Base-by-base conservation (phyloP, 1,140 invertebrate genomes). In the Bathynomus jamesi region DNA sequence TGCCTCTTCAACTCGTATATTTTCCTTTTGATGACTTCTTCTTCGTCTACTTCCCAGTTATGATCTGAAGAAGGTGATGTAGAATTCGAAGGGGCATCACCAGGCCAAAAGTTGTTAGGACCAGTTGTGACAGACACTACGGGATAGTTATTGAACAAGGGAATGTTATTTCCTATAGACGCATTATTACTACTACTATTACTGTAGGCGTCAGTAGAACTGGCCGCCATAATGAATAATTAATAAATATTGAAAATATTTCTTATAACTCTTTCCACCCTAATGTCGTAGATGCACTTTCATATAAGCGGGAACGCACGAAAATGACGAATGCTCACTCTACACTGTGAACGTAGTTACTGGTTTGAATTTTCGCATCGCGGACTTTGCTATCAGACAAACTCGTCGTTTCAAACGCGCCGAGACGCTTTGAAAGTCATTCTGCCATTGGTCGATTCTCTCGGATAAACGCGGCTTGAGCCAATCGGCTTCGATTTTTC, bases 21-120 rank as follows among this genome's bases (percentile, higher is more conserved):
- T 62, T 79, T 78, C 70, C 81, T 81, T 70, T 82, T 81, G 40
- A 82, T 78, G 1, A 80, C 80, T 67, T 79, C 78, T 72, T 73
- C 70, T 67, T 77, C 73, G 64, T 82, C 82, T 60, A 82, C 81
- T 7, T 82, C 82, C 82, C 82, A 83, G 61, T 82, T 83, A 25
- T 78, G 75, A 40, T 79, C 81, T 24, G 82, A 80, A 7, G 81
- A 53, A 53, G 40, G 40, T 5, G 40, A 53, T 53, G 40, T 53
- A 17, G 40, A 53, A 53, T 53, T 53, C 2, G 40, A 53, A 53
- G 40, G 40, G 1, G 40, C 40, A 53, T 53, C 40, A 1, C 11
- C 5, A 53, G 40, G 40, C 40, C 40, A 53, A 21, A 53, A 53
- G 40, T 53, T 53, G 11, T 11, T 53, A 21, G 40, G 40, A 1